Evolutionary conservation across 2,113 vertebrate species (phyloP).

Genomic region (Gallinago jamesoni): DNA sequence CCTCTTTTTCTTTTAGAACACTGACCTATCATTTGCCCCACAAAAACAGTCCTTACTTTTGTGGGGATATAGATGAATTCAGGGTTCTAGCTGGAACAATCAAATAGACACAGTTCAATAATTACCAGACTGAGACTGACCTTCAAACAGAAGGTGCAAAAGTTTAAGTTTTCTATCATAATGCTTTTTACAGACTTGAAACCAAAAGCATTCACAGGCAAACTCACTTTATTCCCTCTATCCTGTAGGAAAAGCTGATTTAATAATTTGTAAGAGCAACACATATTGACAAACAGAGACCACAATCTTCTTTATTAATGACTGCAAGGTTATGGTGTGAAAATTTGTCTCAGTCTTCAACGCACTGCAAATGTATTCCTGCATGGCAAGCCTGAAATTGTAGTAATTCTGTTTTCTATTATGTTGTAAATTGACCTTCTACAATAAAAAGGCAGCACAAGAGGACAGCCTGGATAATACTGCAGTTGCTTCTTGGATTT

Average conservation of each 20-base stretch:
- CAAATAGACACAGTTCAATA: background rate
- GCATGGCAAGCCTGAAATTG: constrained; percentile 18
- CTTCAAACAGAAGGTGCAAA: background rate
- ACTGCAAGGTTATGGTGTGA: background rate
- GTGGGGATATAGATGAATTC: background rate
- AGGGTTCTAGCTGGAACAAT: background rate
- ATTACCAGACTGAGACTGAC: background rate
- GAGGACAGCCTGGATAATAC: background rate
- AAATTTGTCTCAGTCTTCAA: constrained; percentile 29
- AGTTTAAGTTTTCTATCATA: background rate
- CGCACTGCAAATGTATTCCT: constrained; percentile 1
- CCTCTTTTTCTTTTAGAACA: background rate
- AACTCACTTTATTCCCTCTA: background rate
- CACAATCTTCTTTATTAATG: constrained; percentile 47
- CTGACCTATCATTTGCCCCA: background rate
- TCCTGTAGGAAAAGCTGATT: background rate
- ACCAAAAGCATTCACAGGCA: background rate
- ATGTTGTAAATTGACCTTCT: constrained; percentile 43
- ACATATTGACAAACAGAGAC: constrained; percentile 19
- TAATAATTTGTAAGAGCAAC: constrained; percentile 15
- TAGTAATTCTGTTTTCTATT: constrained; percentile 47
- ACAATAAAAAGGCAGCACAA: background rate
- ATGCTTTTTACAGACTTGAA: background rate
- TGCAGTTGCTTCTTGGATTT: constrained; percentile 15
- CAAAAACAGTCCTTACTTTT: background rate